phyloP scores from a whole-genome alignment of 2,797 vertebrate species.

The Sebastes miniatus region DNA sequence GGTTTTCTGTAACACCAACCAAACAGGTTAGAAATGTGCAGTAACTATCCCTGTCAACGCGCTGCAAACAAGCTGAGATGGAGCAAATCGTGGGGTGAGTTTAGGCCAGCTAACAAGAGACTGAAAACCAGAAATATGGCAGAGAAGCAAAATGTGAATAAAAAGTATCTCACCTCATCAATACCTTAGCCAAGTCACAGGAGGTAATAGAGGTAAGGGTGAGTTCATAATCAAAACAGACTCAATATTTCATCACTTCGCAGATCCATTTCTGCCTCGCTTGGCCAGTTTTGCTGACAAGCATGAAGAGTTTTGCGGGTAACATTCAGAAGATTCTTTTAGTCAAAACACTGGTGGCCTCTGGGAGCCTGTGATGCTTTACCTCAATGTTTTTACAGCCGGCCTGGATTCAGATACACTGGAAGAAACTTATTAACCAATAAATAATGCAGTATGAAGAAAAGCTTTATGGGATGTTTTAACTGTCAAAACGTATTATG shows the following conservation, averaged over 20 bases:
- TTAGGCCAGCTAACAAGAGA: conserved; percentile 42
- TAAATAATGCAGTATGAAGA: conserved; percentile 53
- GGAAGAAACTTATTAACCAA: conserved; percentile 24
- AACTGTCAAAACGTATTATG: conserved; percentile 39
- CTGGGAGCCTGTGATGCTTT: conserved; percentile 40
- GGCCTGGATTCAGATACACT: conserved; percentile 17
- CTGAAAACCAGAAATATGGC: conserved; percentile 45
- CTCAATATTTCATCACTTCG: conserved; percentile 65
- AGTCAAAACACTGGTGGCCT: conserved; percentile 55
- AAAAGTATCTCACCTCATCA: conserved; percentile 52
- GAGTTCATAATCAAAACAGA: conserved; percentile 68
- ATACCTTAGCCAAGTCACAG: conserved; percentile 59
- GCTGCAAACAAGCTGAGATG: conserved; percentile 48
- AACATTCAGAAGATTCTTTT: conserved; percentile 45
- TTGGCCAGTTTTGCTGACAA: conserved; percentile 49
- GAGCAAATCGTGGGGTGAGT: conserved; percentile 31
- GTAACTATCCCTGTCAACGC: not conserved
- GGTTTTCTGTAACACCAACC: conserved; percentile 14
- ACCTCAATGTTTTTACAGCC: conserved; percentile 36
- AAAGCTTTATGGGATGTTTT: conserved; percentile 33
- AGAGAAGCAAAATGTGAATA: conserved; percentile 35
- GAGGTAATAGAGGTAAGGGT: conserved; percentile 54
- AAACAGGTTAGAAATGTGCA: conserved; percentile 12
- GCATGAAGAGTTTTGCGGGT: conserved; percentile 22
- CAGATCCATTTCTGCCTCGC: conserved; percentile 52